A percentile compares a stretch with the other conserved stretches of the same genome.
phyloP scores from a whole-genome alignment of 2,797 vertebrate species.

The Natrix natrix region DNA sequence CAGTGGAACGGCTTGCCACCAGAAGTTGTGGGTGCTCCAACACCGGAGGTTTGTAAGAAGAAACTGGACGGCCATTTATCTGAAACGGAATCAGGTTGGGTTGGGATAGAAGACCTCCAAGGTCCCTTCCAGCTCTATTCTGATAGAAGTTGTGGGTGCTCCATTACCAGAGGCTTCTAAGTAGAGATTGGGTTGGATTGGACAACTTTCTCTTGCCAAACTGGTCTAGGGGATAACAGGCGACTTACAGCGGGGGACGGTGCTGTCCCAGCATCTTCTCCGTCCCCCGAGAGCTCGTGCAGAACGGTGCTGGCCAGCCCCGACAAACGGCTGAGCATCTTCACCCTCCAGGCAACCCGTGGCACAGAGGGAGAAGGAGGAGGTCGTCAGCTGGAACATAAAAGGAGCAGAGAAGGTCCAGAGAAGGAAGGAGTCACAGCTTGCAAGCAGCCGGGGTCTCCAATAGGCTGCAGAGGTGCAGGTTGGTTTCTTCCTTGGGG shows the following conservation, averaged over 20 bases:
- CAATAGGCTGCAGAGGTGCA: neutral
- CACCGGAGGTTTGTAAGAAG: neutral
- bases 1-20: neutral
- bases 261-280: constrained; percentile 69
- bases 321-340: constrained; percentile 88
- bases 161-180: neutral
- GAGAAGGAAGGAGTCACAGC: neutral
- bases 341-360: constrained; percentile 52
- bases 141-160: neutral
- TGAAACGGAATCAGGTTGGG: neutral
- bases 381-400: neutral
- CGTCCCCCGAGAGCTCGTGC: constrained; percentile 86
- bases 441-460: neutral
- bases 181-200: neutral
- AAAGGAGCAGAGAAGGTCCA: neutral
- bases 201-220: neutral
- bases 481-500: neutral
- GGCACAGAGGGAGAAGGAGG: neutral
- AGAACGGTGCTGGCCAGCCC: constrained; percentile 85
- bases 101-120: neutral
- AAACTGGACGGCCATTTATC: neutral
- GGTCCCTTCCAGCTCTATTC: neutral
- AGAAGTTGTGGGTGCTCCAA: neutral
- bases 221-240: neutral
- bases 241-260: constrained; percentile 72